Conservation (phyloP, 2,113 vertebrate species). For the Lasiurus cinereus region DNA sequence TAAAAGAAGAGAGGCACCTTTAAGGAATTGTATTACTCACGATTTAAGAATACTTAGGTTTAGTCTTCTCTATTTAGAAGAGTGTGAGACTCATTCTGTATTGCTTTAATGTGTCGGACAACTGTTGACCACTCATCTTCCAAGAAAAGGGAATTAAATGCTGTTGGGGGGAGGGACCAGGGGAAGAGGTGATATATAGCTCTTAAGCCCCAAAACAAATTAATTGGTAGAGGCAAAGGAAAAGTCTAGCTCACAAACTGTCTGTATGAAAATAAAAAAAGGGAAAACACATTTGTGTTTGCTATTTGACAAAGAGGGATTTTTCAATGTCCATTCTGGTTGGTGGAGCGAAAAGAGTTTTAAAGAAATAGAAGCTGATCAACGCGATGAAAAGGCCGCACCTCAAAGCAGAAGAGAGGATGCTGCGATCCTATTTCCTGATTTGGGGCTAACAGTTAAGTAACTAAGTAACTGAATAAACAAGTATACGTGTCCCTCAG, state of each 20-base stretch:
- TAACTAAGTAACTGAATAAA: background rate
- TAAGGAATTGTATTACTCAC: background rate
- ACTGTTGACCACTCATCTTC: background rate
- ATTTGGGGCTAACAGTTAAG: background rate
- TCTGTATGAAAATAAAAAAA: background rate
- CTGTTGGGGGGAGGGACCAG: background rate
- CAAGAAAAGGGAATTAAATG: background rate
- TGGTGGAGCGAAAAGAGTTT: background rate
- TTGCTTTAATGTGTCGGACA: background rate
- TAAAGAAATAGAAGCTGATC: background rate
- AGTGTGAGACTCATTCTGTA: background rate
- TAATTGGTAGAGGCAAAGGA: conserved; percentile 1
- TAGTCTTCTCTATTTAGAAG: background rate
- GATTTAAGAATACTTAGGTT: background rate
- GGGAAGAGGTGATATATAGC: background rate
- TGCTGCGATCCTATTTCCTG: background rate
- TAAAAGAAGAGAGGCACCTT: background rate
- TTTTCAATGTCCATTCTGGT: background rate
- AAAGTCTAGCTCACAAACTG: background rate
- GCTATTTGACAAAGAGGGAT: background rate
- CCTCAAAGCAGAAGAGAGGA: background rate
- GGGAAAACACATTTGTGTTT: background rate
- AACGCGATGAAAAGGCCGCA: background rate
- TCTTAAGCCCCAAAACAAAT: background rate
- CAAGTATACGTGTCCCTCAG: background rate